Conservation (phyloP, 2,888 invertebrate species). For the Pyralis farinalis region DNA sequence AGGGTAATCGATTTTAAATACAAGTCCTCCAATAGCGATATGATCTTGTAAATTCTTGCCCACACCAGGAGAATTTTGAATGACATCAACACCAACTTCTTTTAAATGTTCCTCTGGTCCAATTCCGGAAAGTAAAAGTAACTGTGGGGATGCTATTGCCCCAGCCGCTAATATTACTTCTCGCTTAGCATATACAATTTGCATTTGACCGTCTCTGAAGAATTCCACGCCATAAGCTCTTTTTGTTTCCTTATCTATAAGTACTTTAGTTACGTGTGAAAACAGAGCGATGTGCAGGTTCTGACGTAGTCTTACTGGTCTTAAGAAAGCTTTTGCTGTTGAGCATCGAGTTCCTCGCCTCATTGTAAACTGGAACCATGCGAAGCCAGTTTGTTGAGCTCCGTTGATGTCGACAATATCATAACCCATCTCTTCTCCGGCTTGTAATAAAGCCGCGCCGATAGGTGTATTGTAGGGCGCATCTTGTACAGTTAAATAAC, state of each 20-base stretch:
- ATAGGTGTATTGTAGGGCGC: conserved; percentile 90
- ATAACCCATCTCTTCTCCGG: conserved; percentile 96
- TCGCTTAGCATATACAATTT: conserved; percentile 84
- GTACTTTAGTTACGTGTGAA: conserved; percentile 88
- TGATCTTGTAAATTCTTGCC: conserved; percentile 95
- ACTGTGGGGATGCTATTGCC: conserved; percentile 94
- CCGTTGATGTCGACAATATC: conserved; percentile 93
- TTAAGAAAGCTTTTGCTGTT: conserved; percentile 91
- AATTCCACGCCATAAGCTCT: conserved; percentile 91
- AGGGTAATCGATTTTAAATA: conserved; percentile 90
- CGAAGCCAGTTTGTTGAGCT: conserved; percentile 91
- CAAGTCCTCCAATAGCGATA: conserved; percentile 91
- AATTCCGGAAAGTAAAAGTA: conserved; percentile 94
- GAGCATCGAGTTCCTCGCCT: conserved; percentile 91
- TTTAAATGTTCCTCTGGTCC: conserved; percentile 88
- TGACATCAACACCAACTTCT: conserved; percentile 86
- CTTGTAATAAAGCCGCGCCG: conserved; percentile 92
- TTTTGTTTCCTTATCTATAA: conserved; percentile 86
- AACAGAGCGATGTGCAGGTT: conserved; percentile 92
- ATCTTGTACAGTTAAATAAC: conserved; percentile 89
- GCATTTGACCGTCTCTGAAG: conserved; percentile 83
- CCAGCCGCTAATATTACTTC: conserved; percentile 95
- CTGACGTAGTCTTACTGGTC: conserved; percentile 87
- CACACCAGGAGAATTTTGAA: conserved; percentile 90
- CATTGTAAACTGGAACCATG: conserved; percentile 94